Base-by-base conservation (phyloP, 2,888 invertebrate species). In the Diaphora mendica region DNA sequence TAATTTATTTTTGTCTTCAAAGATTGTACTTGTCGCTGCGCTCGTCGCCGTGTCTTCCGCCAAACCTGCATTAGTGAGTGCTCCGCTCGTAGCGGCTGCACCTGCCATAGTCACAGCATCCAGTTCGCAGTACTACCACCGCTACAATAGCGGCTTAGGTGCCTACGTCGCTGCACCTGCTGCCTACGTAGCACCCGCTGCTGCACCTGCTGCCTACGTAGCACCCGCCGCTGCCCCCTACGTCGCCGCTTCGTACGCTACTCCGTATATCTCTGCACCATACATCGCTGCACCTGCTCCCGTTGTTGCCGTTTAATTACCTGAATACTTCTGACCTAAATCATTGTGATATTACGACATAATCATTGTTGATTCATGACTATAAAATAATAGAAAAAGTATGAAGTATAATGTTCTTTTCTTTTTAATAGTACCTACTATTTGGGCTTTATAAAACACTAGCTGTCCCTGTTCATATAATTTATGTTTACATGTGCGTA, bases 71-170 rank as follows among this genome's bases (percentile, higher is more conserved):
- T 78, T 93, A 13, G 84, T 93, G 20, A 91, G 91, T 77, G 91
- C 92, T 7, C 92, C 92, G 0, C 71, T 92, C 15, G 86, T 94
- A 2, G 95, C 93, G 3, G 93, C 91, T 3, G 90, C 93, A 1
- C 94, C 95, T 1, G 93, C 94, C 2, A 91, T 96, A 20, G 96
- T 97, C 74, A 97, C 97, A 0, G 96, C 97, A 7, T 96, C 96
- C 85, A 97, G 97, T 91, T 97, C 97, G 35, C 97, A 97, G 89
- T 97, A 97, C 84, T 95, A 97, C 89, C 96, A 97, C 73, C 96
- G 97, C 81, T 96, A 96, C 88, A 96, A 96, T 93, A 97, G 97
- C 82, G 93, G 94, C 0, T 78, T 94, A n/a, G 68, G 72, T 0
- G 94, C 92, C 0, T 95, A 94, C 87, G 92, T 94, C 3, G 94